Evolutionary conservation across 2,797 vertebrate species (phyloP).

Genomic region (Rhinophrynus dorsalis): DNA sequence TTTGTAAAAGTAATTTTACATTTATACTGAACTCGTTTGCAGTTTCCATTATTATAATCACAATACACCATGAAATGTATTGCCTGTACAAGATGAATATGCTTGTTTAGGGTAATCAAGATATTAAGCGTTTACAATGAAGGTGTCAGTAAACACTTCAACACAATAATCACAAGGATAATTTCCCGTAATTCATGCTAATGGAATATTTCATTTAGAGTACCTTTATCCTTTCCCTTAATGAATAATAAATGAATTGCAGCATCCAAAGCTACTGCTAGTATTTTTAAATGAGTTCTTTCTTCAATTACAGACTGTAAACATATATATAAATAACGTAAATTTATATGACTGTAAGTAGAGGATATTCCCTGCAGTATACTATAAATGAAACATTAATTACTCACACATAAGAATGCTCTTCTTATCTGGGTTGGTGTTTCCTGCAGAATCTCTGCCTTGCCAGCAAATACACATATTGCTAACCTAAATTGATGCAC

Average conservation of each 20-base stretch:
- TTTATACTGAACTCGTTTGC: not conserved
- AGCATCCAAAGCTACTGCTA: conserved; percentile 39
- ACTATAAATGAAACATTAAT: conserved; percentile 5
- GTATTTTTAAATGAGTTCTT: conserved; percentile 44
- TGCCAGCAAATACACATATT: not conserved
- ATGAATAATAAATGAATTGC: conserved; percentile 49
- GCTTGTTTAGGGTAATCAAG: conserved; percentile 29
- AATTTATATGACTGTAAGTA: conserved; percentile 34
- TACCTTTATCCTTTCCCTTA: conserved; percentile 39
- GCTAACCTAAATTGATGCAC: too few species aligned
- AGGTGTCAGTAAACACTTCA: conserved; percentile 32
- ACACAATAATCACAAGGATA: conserved; percentile 17
- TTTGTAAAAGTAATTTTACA: not conserved
- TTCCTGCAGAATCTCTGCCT: not conserved
- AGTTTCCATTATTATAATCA: not conserved
- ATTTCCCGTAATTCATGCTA: conserved; percentile 37
- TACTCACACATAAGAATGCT: not conserved
- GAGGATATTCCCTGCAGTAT: conserved; percentile 37
- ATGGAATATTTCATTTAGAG: conserved; percentile 39
- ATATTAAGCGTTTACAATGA: conserved; percentile 17
- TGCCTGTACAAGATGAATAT: not conserved
- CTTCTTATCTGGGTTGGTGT: not conserved
- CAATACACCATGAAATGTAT: not conserved
- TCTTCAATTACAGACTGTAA: conserved; percentile 43
- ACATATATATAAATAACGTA: conserved; percentile 37